phyloP scores from a whole-genome alignment of 2,888 invertebrate genomes.

The Drosophila neotestacea region DNA sequence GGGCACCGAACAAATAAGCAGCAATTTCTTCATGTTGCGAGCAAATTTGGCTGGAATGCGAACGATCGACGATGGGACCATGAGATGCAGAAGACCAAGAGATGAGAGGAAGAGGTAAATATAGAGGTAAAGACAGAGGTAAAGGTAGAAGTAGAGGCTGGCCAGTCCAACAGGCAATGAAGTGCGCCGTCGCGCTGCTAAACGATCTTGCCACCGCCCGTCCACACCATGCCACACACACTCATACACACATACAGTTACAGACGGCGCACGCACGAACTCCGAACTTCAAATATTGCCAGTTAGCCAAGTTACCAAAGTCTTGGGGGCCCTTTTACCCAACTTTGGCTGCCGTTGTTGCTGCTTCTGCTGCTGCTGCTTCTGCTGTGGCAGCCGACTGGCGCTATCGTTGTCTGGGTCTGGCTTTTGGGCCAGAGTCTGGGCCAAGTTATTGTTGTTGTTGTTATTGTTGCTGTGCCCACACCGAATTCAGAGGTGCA shows the following conservation, averaged over 20 bases:
- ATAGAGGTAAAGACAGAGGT: not conserved
- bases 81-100: slow-evolving; percentile 2
- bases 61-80: slow-evolving; percentile 19
- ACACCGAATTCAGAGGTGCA: slow-evolving; percentile 82
- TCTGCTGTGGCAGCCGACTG: slow-evolving; percentile 63
- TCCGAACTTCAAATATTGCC: slow-evolving; percentile 62
- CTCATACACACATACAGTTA: slow-evolving; percentile 17
- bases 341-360: slow-evolving; percentile 38
- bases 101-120: no score
- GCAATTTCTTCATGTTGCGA: slow-evolving; percentile 77
- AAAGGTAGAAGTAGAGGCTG: not conserved
- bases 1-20: slow-evolving; percentile 75
- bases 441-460: slow-evolving; percentile 27
- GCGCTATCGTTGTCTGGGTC: slow-evolving; percentile 60
- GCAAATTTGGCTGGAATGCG: slow-evolving; percentile 79
- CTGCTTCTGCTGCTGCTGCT: slow-evolving; percentile 38
- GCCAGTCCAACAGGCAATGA: slow-evolving; percentile 56
- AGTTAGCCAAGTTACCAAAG: slow-evolving; percentile 44
- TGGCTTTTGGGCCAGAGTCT: slow-evolving; percentile 41
- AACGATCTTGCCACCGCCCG: slow-evolving; percentile 81
- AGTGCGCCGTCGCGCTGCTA: slow-evolving; percentile 78
- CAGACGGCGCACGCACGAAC: slow-evolving; percentile 71
- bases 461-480: slow-evolving; percentile 57
- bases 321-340: slow-evolving; percentile 51
- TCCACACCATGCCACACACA: slow-evolving; percentile 80